These are phyloP conservation scores for Anthopleura xanthogrammica DNA, from an alignment of 92 coral and sea anemone species.

Conservation along the genomic window DNA sequence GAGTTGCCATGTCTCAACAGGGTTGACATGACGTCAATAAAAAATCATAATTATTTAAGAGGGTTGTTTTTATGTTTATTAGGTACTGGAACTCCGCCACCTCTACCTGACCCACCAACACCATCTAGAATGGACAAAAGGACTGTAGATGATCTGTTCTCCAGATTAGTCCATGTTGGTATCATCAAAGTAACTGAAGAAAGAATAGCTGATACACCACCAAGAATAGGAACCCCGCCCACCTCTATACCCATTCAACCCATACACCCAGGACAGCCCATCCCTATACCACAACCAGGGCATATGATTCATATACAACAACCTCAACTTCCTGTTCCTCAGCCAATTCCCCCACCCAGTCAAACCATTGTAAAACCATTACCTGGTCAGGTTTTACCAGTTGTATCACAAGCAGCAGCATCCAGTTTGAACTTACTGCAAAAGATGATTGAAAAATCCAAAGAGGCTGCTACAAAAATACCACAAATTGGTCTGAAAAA, in stretches of 20 bases:
- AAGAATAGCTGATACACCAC: slow-evolving; percentile 57
- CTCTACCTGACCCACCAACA: slow-evolving; percentile 40
- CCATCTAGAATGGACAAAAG: slow-evolving; percentile 88
- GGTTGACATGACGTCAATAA: not conserved
- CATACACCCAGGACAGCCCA: slow-evolving; percentile 32
- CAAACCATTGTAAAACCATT: not conserved
- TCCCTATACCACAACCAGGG: slow-evolving; percentile 10
- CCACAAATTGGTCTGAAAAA: slow-evolving; percentile 70
- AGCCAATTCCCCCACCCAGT: slow-evolving; percentile 16
- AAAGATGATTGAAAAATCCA: slow-evolving; percentile 39
- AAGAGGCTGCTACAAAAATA: slow-evolving; percentile 44
- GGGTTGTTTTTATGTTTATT: not conserved
- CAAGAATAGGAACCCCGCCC: slow-evolving; percentile 58
- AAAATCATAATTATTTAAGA: too few relatives aligned
- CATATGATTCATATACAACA: slow-evolving; percentile 4
- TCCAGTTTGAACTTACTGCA: slow-evolving; percentile 23
- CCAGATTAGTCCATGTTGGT: slow-evolving; percentile 71
- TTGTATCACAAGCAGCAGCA: slow-evolving; percentile 11
- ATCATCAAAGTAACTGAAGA: slow-evolving; percentile 86
- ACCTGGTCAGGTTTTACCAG: not conserved
- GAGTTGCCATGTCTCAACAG: too few relatives aligned
- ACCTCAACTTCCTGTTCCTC: slow-evolving; percentile 13
- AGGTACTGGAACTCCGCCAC: slow-evolving; percentile 32
- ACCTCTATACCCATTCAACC: slow-evolving; percentile 36
- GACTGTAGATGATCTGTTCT: slow-evolving; percentile 88